phyloP scores from a whole-genome alignment of 2,113 vertebrate genomes.

The Antechinus flavipes region DNA sequence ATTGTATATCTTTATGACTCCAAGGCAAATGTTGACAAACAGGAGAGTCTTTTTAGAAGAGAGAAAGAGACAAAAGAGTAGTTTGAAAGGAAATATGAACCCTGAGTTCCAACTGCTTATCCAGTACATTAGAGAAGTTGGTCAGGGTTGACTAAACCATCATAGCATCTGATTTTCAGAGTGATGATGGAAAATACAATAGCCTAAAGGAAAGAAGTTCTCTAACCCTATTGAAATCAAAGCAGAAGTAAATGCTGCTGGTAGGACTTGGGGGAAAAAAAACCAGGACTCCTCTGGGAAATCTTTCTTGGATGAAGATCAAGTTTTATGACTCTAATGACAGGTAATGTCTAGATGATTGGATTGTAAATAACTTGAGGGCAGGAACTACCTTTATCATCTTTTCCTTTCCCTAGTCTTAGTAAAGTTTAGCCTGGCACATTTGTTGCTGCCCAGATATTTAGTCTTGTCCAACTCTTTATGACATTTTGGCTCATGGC shows the following conservation, averaged over 20 bases:
- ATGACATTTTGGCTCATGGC: not conserved
- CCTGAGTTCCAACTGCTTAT: too few relatives aligned
- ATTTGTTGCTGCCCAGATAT: too few relatives aligned
- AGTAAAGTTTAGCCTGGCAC: too few relatives aligned
- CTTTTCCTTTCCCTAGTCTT: too few relatives aligned
- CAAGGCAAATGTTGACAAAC: too few relatives aligned
- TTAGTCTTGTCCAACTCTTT: not conserved
- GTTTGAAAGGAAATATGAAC: too few relatives aligned
- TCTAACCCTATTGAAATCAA: constrained; percentile 30
- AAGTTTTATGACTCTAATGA: constrained; percentile 13
- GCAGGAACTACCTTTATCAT: not conserved
- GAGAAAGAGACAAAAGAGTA: too few relatives aligned
- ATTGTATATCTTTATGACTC: not conserved
- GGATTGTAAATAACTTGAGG: not conserved
- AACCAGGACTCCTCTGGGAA: constrained; percentile 18
- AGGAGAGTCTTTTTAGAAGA: too few relatives aligned
- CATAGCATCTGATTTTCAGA: too few relatives aligned
- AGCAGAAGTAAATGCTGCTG: not conserved
- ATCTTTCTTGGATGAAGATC: constrained; percentile 6
- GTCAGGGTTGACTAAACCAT: too few relatives aligned
- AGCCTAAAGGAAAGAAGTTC: not conserved
- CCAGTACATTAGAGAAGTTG: too few relatives aligned
- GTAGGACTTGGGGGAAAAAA: not conserved
- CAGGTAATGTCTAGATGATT: not conserved
- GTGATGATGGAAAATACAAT: not conserved